These are phyloP conservation scores for Lutra lutra DNA, from an alignment of 2,797 vertebrate genomes.

Conservation along the genomic window DNA sequence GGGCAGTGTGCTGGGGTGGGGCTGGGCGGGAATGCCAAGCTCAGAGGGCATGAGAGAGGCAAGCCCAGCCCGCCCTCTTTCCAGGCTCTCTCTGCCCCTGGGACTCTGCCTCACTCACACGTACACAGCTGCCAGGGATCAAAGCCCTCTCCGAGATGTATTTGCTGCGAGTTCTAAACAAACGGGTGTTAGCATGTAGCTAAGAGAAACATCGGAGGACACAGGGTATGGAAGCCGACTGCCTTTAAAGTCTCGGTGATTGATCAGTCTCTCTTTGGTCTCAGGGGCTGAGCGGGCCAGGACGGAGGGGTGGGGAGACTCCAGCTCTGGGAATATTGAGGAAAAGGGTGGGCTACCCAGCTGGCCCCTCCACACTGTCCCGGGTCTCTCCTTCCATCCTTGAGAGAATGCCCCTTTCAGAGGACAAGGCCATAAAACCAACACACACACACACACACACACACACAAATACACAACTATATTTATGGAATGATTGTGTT, in stretches of 20 bases:
- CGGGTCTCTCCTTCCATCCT: neutral
- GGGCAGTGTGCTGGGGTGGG: neutral
- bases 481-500: neutral
- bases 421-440: neutral
- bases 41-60: conserved; percentile 58
- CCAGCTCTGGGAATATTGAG: neutral
- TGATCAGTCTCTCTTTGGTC: neutral
- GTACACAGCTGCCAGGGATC: conserved; percentile 80
- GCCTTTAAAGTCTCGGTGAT: conserved; percentile 61
- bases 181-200: conserved; percentile 52
- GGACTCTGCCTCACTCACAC: conserved; percentile 68
- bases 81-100: conserved; percentile 51
- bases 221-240: neutral
- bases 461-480: neutral
- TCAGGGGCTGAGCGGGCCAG: neutral
- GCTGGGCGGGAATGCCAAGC: neutral
- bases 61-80: neutral
- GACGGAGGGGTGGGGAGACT: neutral
- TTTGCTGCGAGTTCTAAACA: conserved; percentile 75
- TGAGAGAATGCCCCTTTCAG: neutral
- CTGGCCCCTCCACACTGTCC: accelerated
- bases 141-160: conserved; percentile 77
- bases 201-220: conserved; percentile 59
- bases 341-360: neutral
- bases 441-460: neutral